Evolutionary conservation across 2,888 invertebrate genomes (phyloP).

Genomic region (Taphrorychus bicolor): DNA sequence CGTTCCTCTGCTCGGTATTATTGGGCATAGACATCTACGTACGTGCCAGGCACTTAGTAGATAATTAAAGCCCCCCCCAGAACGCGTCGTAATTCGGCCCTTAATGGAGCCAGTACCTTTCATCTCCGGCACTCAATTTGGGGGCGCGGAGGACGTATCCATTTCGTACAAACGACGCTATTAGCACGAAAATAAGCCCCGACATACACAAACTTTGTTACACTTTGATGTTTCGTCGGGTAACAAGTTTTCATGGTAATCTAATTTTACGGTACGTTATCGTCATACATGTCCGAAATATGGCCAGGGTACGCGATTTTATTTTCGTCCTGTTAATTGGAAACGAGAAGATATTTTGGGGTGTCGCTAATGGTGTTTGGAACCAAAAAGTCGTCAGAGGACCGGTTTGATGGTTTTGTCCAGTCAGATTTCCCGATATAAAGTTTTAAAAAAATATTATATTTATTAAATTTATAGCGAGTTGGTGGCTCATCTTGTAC

Average conservation of each 20-base stretch:
- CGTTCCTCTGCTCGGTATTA: not conserved
- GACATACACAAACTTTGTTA: conserved; percentile 37
- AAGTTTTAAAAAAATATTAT: too few species aligned
- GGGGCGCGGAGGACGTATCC: conserved; percentile 39
- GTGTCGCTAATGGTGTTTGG: too few species aligned
- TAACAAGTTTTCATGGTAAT: conserved; percentile 35
- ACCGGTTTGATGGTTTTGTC: too few species aligned
- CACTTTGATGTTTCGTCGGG: conserved; percentile 34
- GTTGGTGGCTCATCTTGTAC: too few species aligned
- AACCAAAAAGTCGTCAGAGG: too few species aligned
- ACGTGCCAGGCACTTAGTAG: conserved; percentile 49
- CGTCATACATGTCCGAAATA: conserved; percentile 8
- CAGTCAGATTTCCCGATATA: too few species aligned
- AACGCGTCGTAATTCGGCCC: conserved; percentile 53
- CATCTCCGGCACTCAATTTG: conserved; percentile 51
- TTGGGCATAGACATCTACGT: not conserved
- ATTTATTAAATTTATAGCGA: too few species aligned
- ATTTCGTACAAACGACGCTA: conserved; percentile 44
- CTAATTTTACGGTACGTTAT: conserved; percentile 31
- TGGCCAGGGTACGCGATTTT: not conserved
- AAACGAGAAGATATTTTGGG: too few species aligned
- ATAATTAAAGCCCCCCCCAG: conserved; percentile 55
- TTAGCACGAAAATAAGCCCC: conserved; percentile 39
- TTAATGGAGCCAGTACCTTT: conserved; percentile 55
- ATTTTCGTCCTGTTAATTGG: not conserved